These are phyloP conservation scores for Myocastor coypus DNA, from an alignment of 2,113 vertebrate genomes.

Conservation along the genomic window DNA sequence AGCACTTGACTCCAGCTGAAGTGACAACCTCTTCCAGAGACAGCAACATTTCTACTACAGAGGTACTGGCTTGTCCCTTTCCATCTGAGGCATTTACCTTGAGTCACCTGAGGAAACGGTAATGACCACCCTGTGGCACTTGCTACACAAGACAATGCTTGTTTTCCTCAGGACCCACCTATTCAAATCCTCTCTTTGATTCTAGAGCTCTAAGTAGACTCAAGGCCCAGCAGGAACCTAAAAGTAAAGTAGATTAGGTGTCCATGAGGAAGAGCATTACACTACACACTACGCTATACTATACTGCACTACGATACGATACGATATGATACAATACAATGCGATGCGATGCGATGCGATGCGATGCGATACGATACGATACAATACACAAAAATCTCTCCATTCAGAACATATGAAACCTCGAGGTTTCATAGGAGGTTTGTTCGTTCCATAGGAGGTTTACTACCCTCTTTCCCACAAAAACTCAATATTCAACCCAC, in stretches of 20 bases:
- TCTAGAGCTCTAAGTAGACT: not conserved
- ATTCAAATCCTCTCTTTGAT: not conserved
- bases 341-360: too few relatives aligned
- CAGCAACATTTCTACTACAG: not conserved
- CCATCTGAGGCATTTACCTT: too few relatives aligned
- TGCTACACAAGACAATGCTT: not conserved
- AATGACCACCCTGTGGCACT: not conserved
- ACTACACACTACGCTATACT: too few relatives aligned
- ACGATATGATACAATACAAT: too few relatives aligned
- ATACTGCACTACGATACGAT: too few relatives aligned
- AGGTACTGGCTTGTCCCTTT: not conserved
- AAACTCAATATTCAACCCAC: not conserved
- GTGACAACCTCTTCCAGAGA: not conserved
- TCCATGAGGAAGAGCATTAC: not conserved
- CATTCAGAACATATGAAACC: not conserved
- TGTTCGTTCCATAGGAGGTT: not conserved
- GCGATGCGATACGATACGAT: too few relatives aligned
- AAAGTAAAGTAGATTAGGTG: not conserved
- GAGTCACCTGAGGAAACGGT: not conserved
- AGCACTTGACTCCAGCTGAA: not conserved
- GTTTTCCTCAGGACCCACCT: not conserved
- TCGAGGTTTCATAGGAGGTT: not conserved
- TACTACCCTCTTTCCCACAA: not conserved
- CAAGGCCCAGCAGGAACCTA: not conserved
- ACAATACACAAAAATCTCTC: not conserved